phyloP scores from a whole-genome alignment of 2,888 invertebrate genomes.

The Campoplex nolae region DNA sequence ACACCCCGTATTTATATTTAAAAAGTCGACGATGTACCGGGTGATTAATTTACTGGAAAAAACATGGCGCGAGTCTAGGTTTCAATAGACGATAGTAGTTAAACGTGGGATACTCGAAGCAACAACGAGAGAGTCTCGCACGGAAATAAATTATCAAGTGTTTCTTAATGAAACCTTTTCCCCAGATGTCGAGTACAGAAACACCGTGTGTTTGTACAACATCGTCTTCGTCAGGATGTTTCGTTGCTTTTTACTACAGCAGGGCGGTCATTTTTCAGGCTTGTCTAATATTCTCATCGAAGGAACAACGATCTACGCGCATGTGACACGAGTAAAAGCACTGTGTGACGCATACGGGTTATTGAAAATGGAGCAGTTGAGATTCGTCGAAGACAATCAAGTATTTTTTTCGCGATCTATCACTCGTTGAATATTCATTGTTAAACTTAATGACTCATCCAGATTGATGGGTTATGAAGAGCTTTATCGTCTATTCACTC shows the following conservation, averaged over 20 bases:
- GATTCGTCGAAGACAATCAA: too few species aligned
- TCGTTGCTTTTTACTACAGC: neutral
- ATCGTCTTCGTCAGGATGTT: constrained; percentile 11
- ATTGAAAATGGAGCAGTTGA: neutral
- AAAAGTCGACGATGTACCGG: constrained; percentile 49
- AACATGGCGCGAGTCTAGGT: constrained; percentile 48
- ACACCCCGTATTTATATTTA: constrained; percentile 34
- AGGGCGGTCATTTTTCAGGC: constrained; percentile 77
- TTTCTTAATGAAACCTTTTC: constrained; percentile 79
- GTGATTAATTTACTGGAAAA: constrained; percentile 34
- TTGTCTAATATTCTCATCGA: constrained; percentile 76
- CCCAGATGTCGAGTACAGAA: constrained; percentile 61
- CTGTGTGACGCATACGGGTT: neutral
- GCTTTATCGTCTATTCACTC: neutral
- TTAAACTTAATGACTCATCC: neutral
- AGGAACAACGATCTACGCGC: constrained; percentile 37
- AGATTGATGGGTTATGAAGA: neutral
- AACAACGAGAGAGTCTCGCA: constrained; percentile 52
- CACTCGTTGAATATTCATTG: neutral
- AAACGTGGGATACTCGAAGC: constrained; percentile 56
- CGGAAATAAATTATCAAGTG: constrained; percentile 79
- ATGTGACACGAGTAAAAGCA: constrained; percentile 12
- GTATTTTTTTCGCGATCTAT: neutral
- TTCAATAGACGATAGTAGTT: constrained; percentile 40
- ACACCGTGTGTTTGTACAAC: neutral